Conservation (phyloP, 1,140 invertebrate genomes). For the Gerris buenoi region DNA sequence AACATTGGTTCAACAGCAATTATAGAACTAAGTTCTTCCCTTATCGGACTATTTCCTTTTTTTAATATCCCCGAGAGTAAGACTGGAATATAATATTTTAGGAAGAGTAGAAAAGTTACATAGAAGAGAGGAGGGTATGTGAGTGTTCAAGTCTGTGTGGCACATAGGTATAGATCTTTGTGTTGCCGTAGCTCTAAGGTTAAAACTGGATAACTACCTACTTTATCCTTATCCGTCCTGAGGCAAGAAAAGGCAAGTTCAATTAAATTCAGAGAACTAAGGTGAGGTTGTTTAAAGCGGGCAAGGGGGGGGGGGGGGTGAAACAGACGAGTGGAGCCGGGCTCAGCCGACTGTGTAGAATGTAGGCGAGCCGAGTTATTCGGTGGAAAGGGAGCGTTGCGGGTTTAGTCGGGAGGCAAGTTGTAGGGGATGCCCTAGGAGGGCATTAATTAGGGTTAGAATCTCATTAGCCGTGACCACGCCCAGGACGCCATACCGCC, state of each 20-base stretch:
- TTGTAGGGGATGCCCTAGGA: not conserved
- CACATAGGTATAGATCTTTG: too few relatives aligned
- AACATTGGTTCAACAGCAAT: too few relatives aligned
- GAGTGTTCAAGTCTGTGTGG: too few relatives aligned
- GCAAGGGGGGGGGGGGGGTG: too few relatives aligned
- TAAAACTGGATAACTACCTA: not conserved
- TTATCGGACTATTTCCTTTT: too few relatives aligned
- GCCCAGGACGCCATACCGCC: not conserved
- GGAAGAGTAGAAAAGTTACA: too few relatives aligned
- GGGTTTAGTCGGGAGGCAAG: not conserved
- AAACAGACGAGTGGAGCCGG: not conserved
- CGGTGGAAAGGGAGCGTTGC: not conserved
- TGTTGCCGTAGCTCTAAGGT: not conserved
- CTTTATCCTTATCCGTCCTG: not conserved
- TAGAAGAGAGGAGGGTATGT: too few relatives aligned
- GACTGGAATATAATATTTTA: too few relatives aligned
- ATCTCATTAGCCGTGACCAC: not conserved
- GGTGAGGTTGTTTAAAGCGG: not conserved
- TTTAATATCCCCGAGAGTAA: too few relatives aligned
- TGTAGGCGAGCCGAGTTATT: not conserved
- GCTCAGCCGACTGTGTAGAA: not conserved
- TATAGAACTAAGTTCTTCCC: too few relatives aligned
- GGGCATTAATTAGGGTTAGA: not conserved
- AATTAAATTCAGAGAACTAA: not conserved
- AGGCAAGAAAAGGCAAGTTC: not conserved